These are phyloP conservation scores for Malachius bipustulatus DNA, from an alignment of 2,888 invertebrate species.

Conservation along the genomic window DNA sequence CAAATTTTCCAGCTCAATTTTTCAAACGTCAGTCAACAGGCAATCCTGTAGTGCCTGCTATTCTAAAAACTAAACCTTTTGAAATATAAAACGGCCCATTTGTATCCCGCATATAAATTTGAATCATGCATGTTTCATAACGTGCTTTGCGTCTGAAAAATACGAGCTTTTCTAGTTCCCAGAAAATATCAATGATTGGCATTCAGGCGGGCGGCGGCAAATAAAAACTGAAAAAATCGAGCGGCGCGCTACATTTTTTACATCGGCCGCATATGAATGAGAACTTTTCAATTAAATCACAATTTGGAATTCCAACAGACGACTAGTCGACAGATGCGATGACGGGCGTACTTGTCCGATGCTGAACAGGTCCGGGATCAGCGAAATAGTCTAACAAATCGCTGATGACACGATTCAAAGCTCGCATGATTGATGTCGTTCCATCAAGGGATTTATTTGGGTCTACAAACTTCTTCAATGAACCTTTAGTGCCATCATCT, in stretches of 20 bases:
- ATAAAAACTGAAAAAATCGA: conserved; percentile 35
- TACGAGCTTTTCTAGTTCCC: conserved; percentile 20
- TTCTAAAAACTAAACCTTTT: no score
- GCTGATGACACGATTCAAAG: no score
- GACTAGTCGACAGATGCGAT: conserved; percentile 28
- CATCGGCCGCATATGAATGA: conserved; percentile 38
- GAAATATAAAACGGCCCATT: no score
- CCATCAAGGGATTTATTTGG: no score
- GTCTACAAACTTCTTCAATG: no score
- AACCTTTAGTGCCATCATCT: no score
- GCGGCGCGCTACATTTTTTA: conserved; percentile 34
- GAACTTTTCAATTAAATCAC: conserved; percentile 39
- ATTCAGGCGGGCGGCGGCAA: conserved; percentile 24
- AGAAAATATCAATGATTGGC: conserved; percentile 18
- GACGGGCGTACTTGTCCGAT: conserved; percentile 3
- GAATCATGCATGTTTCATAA: conserved; percentile 34
- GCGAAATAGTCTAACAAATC: no score
- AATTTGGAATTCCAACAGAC: conserved; percentile 32
- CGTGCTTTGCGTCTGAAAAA: conserved; percentile 28
- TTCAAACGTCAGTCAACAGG: no score
- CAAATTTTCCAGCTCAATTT: no score
- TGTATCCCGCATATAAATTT: conserved; percentile 32
- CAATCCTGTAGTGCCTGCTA: no score
- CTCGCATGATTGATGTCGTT: no score
- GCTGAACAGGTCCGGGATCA: no score